Evolutionary conservation across 2,113 vertebrate genomes (phyloP).

Genomic region (Brachypteracias leptosomus): DNA sequence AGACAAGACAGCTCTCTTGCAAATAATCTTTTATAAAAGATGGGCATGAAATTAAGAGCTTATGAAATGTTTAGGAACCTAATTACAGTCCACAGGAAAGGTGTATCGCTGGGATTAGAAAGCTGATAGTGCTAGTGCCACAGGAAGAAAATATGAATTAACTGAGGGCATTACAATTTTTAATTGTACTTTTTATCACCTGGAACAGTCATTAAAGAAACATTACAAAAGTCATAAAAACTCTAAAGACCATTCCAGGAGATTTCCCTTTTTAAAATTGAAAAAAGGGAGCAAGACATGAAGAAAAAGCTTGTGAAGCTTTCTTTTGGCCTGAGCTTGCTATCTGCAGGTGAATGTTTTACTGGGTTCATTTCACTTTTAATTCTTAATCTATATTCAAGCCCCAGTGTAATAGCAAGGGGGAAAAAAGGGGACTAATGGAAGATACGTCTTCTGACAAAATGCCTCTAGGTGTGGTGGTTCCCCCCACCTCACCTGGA

Average conservation of each 20-base stretch:
- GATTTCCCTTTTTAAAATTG: conserved; percentile 5
- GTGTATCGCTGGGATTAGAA: background rate
- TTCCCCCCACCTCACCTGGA: background rate
- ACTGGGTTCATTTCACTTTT: conserved; percentile 8
- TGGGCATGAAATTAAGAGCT: background rate
- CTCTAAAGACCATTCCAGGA: conserved; percentile 9
- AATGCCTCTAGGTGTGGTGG: background rate
- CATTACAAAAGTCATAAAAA: background rate
- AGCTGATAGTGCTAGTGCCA: background rate
- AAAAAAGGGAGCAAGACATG: background rate
- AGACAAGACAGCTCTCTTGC: background rate
- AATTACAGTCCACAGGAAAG: background rate
- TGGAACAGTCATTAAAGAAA: conserved; percentile 17
- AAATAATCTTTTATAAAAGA: background rate
- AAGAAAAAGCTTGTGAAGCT: background rate
- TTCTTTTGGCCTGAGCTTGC: background rate
- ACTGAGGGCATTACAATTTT: background rate
- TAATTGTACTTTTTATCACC: conserved; percentile 43
- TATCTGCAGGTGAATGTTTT: conserved; percentile 26
- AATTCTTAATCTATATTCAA: conserved; percentile 52
- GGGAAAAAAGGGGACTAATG: background rate
- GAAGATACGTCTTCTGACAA: background rate
- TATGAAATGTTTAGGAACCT: background rate
- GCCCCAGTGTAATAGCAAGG: background rate
- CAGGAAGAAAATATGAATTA: conserved; percentile 24